Conservation (phyloP, 2,888 invertebrate genomes). For the Melangyna quadrimaculata region DNA sequence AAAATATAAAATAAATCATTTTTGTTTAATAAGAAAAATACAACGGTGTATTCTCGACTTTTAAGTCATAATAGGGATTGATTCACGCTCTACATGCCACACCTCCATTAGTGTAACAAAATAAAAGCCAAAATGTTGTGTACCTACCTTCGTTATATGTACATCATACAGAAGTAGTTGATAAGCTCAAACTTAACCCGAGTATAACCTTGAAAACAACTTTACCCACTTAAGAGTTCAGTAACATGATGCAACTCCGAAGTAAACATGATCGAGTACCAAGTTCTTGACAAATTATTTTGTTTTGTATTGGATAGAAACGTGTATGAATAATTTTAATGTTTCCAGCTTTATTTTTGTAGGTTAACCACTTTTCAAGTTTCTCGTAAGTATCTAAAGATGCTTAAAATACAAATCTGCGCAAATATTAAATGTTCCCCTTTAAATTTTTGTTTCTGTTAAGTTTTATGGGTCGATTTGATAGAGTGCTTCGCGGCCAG, state of each 20-base stretch:
- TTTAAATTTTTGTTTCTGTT: background rate
- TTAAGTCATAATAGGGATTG: no score
- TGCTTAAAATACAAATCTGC: background rate
- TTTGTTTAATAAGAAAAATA: no score
- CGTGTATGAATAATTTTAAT: background rate
- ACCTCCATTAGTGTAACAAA: background rate
- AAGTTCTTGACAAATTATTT: background rate
- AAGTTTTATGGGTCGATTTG: background rate
- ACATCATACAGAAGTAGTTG: background rate
- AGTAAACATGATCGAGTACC: slow-evolving; percentile 3
- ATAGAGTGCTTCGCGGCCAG: background rate
- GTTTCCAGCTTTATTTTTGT: background rate
- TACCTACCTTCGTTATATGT: background rate
- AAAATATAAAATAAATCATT: no score
- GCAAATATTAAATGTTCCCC: background rate
- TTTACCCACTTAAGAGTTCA: background rate
- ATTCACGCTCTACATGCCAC: no score
- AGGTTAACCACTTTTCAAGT: background rate
- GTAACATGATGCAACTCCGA: slow-evolving; percentile 21
- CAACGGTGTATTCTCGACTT: no score
- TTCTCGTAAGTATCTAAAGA: background rate
- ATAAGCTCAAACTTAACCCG: slow-evolving; percentile 9
- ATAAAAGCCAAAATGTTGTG: background rate
- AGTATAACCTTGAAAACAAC: slow-evolving; percentile 37
- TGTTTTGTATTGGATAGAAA: background rate